phyloP scores from a whole-genome alignment of 2,888 invertebrate species.

The Pandemis corylana region DNA sequence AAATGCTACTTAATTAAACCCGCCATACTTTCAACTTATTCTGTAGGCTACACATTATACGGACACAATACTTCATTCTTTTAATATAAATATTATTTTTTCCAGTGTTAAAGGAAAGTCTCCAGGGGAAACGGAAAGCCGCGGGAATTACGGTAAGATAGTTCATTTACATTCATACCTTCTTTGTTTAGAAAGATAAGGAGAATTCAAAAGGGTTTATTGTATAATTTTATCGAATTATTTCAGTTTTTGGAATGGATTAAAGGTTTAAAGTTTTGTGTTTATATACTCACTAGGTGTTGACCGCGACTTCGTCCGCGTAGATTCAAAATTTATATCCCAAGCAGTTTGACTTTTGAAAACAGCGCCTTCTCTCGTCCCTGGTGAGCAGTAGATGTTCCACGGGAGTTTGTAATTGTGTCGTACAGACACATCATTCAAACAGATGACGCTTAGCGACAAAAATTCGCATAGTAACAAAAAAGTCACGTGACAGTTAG shows the following conservation, averaged over 20 bases:
- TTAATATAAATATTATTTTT: conserved; percentile 28
- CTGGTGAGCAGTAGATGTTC: too few relatives aligned
- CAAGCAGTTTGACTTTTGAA: too few relatives aligned
- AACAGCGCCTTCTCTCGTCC: too few relatives aligned
- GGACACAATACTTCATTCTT: conserved; percentile 13
- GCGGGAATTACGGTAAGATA: conserved; percentile 38
- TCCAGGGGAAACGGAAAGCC: conserved; percentile 22
- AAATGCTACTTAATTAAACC: conserved; percentile 12
- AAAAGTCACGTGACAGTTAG: too few relatives aligned
- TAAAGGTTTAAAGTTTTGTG: background rate
- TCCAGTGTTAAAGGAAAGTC: conserved; percentile 29
- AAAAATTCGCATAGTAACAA: too few relatives aligned
- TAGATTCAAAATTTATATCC: too few relatives aligned
- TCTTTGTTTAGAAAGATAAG: conserved; percentile 4
- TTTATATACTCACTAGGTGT: background rate
- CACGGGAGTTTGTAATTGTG: too few relatives aligned
- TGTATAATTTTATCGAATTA: background rate
- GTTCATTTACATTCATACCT: conserved; percentile 25
- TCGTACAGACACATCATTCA: too few relatives aligned
- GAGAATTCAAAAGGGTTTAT: conserved; percentile 3
- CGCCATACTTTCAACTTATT: background rate
- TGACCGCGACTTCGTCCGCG: too few relatives aligned
- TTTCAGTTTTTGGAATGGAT: background rate
- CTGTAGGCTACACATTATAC: background rate
- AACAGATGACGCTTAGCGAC: too few relatives aligned